Evolutionary conservation across 1,140 invertebrate genomes (phyloP), one percentile per base, ranked within the genome.

Genomic region (Tetramorium simillimum): DNA sequence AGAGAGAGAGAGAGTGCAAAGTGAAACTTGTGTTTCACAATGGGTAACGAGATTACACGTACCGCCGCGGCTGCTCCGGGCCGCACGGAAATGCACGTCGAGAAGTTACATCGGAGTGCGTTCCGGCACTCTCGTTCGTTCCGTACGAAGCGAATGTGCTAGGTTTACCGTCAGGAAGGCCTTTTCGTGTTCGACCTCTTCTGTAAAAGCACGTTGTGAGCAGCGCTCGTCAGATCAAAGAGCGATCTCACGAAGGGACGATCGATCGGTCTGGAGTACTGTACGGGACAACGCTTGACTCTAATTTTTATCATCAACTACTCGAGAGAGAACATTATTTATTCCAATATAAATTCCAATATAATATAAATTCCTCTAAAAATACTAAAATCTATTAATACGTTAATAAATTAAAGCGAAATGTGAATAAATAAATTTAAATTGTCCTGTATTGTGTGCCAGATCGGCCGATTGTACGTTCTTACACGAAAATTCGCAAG

Each of bases 101-200:
- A 84, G 53, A 84, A 84, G 80, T 82, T 82, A 73, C 65, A 43
- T 72, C 67, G 78, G 63, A 73, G 53, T 40, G 80, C 67, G 53
- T 73, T 60, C 40, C 69, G 69, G 40, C 40, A 73, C 80, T 84
- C 63, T 1, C 67, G 77, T 53, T 46, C 37, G 24, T 73, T 51
- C 33, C 24, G 40, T 56, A n/a, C 6, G 60, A 49, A 33, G 62
- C 28, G 51, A 82, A 82, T 51, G 37, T 82, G 77, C 62, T 80
- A 73, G 80, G 69, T 70, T 84, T 24, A 46, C 67, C 53, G 37
- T 33, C 67, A 73, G 67, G 67, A 33, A 73, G 69, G 40, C 80
- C 69, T 73, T 43, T 49, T 46, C 53, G 69, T 60, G 67, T 60
- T 46, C 51, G 75, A 78, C 24, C 60, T 73, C 21, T 43, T 43